These are phyloP conservation scores for Thecocarcelia acutangulata DNA, from an alignment of 2,888 invertebrate genomes.

Conservation along the genomic window DNA sequence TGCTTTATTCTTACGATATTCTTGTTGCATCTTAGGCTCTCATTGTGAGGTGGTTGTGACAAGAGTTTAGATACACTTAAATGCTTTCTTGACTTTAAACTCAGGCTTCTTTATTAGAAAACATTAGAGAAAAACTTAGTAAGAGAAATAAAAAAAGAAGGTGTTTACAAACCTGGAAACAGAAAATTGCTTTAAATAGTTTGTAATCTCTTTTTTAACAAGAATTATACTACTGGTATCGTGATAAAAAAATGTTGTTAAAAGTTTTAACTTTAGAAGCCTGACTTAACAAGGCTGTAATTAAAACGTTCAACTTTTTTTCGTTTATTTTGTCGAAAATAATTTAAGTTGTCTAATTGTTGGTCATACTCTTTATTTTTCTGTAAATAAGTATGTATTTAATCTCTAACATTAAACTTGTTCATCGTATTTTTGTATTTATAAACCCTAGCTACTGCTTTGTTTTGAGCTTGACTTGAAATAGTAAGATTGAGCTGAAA, in stretches of 20 bases:
- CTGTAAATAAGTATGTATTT: no score
- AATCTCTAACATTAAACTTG: no score
- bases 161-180: constrained; percentile 54
- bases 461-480: no score
- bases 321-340: not conserved
- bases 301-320: constrained; percentile 58
- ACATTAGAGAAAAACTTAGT: constrained; percentile 40
- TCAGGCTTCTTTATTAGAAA: constrained; percentile 5
- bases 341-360: constrained; percentile 18
- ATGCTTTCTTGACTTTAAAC: constrained; percentile 46
- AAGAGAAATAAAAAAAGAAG: constrained; percentile 37
- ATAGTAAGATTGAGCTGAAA: no score
- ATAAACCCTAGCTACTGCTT: no score
- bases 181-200: constrained; percentile 10
- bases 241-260: constrained; percentile 13
- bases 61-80: constrained; percentile 63
- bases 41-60: constrained; percentile 55
- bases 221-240: constrained; percentile 3
- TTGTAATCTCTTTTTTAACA: constrained; percentile 23
- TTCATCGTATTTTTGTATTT: no score
- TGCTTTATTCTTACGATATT: constrained; percentile 15
- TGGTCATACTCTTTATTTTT: not conserved
- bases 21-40: not conserved
- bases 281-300: constrained; percentile 56
- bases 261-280: constrained; percentile 36